Conservation (phyloP, 2,888 invertebrate genomes). For the Clistopyga incitator region DNA sequence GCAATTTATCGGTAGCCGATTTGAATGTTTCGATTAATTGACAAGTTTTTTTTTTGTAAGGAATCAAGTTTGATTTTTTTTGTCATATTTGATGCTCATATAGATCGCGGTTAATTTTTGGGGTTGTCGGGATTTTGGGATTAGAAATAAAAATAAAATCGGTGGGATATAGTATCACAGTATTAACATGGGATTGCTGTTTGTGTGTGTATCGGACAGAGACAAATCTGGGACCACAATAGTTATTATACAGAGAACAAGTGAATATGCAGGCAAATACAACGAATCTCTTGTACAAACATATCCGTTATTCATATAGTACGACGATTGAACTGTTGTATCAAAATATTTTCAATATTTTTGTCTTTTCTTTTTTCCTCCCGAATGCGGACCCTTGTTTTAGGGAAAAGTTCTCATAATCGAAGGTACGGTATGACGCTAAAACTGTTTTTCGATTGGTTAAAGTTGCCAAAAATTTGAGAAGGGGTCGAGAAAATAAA, state of each 20-base stretch:
- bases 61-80: conserved; percentile 25
- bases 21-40: conserved; percentile 5
- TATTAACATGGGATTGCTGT: conserved; percentile 43
- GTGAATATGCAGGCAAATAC: conserved; percentile 74
- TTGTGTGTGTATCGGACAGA: conserved; percentile 59
- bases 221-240: conserved; percentile 60
- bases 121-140: conserved; percentile 20
- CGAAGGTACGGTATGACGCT: conserved; percentile 51
- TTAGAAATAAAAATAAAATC: conserved; percentile 25
- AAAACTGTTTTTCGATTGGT: conserved; percentile 74
- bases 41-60: background rate
- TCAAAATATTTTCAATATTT: conserved; percentile 11
- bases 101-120: conserved; percentile 41
- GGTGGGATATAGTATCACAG: conserved; percentile 35
- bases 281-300: conserved; percentile 72
- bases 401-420: conserved; percentile 16
- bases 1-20: background rate
- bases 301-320: conserved; percentile 60
- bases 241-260: conserved; percentile 63
- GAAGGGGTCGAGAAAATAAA: conserved; percentile 38
- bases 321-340: conserved; percentile 47
- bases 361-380: conserved; percentile 31
- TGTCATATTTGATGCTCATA: conserved; percentile 28
- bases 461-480: conserved; percentile 72
- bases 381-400: conserved; percentile 54